Evolutionary conservation across 2,888 invertebrate genomes (phyloP), one percentile per base, ranked within the genome.

Genomic region (Erebia epiphron): DNA sequence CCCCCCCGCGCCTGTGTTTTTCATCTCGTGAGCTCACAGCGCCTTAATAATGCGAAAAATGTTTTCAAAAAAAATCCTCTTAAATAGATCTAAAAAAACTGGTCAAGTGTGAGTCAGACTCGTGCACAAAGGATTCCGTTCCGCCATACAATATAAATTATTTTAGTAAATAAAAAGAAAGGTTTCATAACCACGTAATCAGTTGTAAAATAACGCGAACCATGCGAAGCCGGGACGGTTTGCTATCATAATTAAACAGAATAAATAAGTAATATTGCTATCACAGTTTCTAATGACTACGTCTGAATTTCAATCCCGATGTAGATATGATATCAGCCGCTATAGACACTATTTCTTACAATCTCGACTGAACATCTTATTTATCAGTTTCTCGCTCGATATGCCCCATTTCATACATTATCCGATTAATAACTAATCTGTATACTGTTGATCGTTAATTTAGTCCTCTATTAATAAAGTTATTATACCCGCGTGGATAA

Each of bases 361-460:
- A 64, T 71, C 63, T 63, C 35, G 52, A 58, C 64, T 60, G 58
- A 65, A 71, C 49, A 68, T 68, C 68, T 62, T 35, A 71, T 68
- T 64, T 61, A 50, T 57, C 63, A 26, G 71, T 62, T 43, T 46
- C 60, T 64, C 14, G 57, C 10, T 26, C 26, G 58, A 64, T 65
- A 60, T 62, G 26, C 26, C 41, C 52, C 61, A 46, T 71, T 65
- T 60, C 64, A 68, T 46, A 35, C 50, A 57, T 26, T 69, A 18
- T 52, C 13, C 26, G 73, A 74, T 74, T 69, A 66, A 14, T 57
- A 74, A 72, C 73, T 70, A 41, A 74, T 72, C 72, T 70, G 43
- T 61, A 68, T 67, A 54, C 50, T 64, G 61, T 72, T 74, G 68
- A 74, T 74, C 66, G 69, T 64, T 63, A 69, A 72, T 71, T 69